These are phyloP conservation scores for Chionoecetes opilio DNA, from an alignment of 1,140 invertebrate genomes.

Conservation along the genomic window DNA sequence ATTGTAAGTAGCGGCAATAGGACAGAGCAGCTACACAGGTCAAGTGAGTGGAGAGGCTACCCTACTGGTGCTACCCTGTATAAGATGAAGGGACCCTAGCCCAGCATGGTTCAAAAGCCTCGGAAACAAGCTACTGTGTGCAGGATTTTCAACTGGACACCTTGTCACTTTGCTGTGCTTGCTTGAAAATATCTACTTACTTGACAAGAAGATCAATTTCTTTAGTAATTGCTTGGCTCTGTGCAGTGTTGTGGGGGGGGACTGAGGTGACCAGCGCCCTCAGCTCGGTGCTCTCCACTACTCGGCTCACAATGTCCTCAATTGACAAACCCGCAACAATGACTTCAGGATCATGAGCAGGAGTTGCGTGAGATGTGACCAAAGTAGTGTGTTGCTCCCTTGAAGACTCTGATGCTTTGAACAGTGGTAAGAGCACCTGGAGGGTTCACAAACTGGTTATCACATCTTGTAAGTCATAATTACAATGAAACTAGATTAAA, in stretches of 20 bases:
- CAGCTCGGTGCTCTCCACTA: constrained; percentile 62
- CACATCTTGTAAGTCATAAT: too few relatives aligned
- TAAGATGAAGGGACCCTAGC: too few relatives aligned
- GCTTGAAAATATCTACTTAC: constrained; percentile 5
- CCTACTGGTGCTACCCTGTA: too few relatives aligned
- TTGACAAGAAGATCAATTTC: constrained; percentile 54
- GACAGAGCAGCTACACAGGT: too few relatives aligned
- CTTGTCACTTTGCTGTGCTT: too few relatives aligned
- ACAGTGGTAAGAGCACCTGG: constrained; percentile 49
- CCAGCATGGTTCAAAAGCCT: too few relatives aligned
- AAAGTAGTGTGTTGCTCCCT: neutral
- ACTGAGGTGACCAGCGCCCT: constrained; percentile 58
- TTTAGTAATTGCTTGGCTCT: constrained; percentile 48
- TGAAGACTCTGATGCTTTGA: neutral
- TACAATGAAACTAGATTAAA: too few relatives aligned
- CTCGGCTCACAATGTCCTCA: constrained; percentile 61
- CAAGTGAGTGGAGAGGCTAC: too few relatives aligned
- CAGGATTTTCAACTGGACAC: neutral
- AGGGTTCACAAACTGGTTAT: neutral
- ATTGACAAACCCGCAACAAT: neutral
- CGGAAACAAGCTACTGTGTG: too few relatives aligned
- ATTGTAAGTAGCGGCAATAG: too few relatives aligned
- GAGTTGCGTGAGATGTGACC: neutral
- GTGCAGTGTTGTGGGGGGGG: constrained; percentile 43
- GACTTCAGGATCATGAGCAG: neutral